Percentiles rank a stretch among this genome's conserved stretches.
Evolutionary conservation across 1,140 invertebrate species (phyloP).

Genomic region (Ostrea denselamellosa): DNA sequence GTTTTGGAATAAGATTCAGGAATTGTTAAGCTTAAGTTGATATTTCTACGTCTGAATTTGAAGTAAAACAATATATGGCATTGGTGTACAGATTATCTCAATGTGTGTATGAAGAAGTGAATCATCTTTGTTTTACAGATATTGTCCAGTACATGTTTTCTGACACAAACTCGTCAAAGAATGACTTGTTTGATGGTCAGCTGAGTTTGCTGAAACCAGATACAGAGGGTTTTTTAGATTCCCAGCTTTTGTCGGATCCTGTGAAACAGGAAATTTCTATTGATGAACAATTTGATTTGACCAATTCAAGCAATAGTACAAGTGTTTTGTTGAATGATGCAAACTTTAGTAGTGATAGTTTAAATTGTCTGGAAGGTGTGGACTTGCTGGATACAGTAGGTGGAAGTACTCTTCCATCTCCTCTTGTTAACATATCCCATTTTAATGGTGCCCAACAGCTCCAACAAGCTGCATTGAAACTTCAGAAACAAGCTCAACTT

Average conservation of each 20-base stretch:
- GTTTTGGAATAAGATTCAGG: too few relatives aligned
- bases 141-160: conserved; percentile 72
- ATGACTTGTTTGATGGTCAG: conserved; percentile 61
- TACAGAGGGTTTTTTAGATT: conserved; percentile 49
- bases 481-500: conserved; percentile 60
- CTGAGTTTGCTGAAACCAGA: conserved; percentile 46
- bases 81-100: too few relatives aligned
- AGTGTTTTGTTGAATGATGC: conserved; percentile 53
- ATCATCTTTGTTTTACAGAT: conserved; percentile 59
- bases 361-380: conserved; percentile 57
- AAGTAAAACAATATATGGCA: too few relatives aligned
- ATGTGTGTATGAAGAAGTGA: too few relatives aligned
- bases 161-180: conserved; percentile 56
- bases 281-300: conserved; percentile 57
- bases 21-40: too few relatives aligned
- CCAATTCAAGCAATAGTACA: conserved; percentile 50
- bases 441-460: conserved; percentile 57
- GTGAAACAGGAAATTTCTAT: conserved; percentile 66
- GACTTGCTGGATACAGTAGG: conserved; percentile 47
- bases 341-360: conserved; percentile 50
- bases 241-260: conserved; percentile 36
- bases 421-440: conserved; percentile 54
- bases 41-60: too few relatives aligned
- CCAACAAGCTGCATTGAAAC: conserved; percentile 61
- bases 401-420: conserved; percentile 40